Evolutionary conservation across 2,113 vertebrate genomes (phyloP), one percentile per base, ranked within the genome.

Genomic region (Barbus barbus): DNA sequence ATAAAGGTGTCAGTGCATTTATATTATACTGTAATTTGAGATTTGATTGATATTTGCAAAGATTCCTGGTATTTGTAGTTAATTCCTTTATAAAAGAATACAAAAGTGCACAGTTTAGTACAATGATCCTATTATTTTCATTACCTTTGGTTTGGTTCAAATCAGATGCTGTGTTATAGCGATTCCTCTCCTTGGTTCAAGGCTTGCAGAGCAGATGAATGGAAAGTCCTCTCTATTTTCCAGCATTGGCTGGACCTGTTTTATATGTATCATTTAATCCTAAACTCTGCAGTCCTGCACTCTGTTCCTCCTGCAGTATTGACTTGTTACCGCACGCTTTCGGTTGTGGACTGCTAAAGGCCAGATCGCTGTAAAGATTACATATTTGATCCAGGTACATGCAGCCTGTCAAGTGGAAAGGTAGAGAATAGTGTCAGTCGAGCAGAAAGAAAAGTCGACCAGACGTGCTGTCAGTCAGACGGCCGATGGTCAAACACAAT

Each of bases 351-450:
- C 74, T 36, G 51, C 48, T 58, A 58, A 78, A 78, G 51, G 75
- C 75, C 75, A 78, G 75, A 78, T 78, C 56, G 20, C 75, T 58
- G 75, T 78, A 78, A 58, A 78, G 75, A 60, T 78, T 78, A 78
- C 31, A 58, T 9, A 78, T 78, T 38, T 36, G 53, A 78, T 78
- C 22, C 53, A n/a, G 51, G 75, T n/a, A 24, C 51, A 58, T 36
- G 53, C 18, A n/a, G n/a, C 31, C 75, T 24, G 53, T 58, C 75
- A 78, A 24, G 51, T 78, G 75, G 75, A 78, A 78, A 60, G 51
- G 14, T 60, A 38, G 31, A 60, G 65, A 69, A 69, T 38, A 38
- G 20, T 33, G 53, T 58, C 53, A 78, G 75, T 78, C 51, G 36
- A 38, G 75, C 51, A 78, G 53, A 78, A 78, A 78, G 75, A 14